phyloP scores from a whole-genome alignment of 1,140 invertebrate species.

The Coenobita brevimanus region DNA sequence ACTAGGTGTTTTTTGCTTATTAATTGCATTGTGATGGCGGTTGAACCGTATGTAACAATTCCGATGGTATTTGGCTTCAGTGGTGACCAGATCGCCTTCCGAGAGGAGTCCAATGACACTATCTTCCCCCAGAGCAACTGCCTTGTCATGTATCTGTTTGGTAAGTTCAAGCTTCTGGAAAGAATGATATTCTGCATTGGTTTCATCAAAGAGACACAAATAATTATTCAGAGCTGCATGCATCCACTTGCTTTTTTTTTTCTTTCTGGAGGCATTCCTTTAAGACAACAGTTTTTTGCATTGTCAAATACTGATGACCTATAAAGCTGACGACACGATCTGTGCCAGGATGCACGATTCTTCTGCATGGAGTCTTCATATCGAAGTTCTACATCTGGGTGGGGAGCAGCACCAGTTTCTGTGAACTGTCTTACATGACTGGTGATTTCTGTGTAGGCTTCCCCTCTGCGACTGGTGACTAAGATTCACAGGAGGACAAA shows the following conservation, averaged over 20 bases:
- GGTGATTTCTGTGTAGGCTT: too few species aligned
- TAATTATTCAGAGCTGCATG: neutral
- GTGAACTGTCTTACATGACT: too few species aligned
- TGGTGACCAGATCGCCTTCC: slow-evolving; percentile 2
- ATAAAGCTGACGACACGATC: slow-evolving; percentile 9
- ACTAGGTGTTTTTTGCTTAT: too few species aligned
- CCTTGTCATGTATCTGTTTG: neutral
- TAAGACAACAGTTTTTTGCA: neutral
- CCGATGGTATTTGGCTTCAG: neutral
- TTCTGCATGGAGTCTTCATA: neutral
- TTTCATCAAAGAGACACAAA: neutral
- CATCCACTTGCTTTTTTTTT: neutral
- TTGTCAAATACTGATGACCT: neutral
- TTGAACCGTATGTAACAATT: neutral
- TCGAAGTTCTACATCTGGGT: neutral
- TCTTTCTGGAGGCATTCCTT: neutral
- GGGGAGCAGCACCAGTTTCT: too few species aligned
- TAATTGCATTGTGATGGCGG: too few species aligned
- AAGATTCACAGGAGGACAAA: too few species aligned
- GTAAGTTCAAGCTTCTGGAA: neutral
- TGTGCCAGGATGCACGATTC: slow-evolving; percentile 13
- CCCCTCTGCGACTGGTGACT: too few species aligned
- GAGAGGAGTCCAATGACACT: neutral
- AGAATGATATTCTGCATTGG: neutral
- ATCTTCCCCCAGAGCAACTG: slow-evolving; percentile 6